phyloP scores from a whole-genome alignment of 2,113 vertebrate species.

The Lophochroa leadbeateri region DNA sequence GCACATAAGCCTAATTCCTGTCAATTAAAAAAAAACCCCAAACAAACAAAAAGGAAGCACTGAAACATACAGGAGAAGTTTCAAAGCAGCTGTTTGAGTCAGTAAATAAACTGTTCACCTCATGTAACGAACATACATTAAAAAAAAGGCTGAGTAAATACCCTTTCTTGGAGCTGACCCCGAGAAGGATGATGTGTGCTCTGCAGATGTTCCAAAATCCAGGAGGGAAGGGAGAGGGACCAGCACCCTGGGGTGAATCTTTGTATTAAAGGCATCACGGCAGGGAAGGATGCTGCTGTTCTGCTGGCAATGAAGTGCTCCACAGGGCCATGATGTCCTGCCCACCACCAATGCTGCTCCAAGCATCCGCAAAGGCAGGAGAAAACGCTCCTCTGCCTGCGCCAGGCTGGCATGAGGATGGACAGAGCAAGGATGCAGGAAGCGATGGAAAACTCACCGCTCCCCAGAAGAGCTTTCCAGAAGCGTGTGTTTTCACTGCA shows the following conservation, averaged over 20 bases:
- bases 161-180: background rate
- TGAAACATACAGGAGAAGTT: background rate
- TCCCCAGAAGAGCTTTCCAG: background rate
- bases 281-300: background rate
- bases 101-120: background rate
- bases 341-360: background rate
- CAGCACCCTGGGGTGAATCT: background rate
- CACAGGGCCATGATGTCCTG: background rate
- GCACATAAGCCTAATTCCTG: background rate
- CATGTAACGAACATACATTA: background rate
- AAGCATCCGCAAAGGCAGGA: background rate
- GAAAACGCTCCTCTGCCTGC: fast-evolving
- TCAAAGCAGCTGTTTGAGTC: background rate
- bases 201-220: background rate
- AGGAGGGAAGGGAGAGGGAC: background rate
- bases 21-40: background rate
- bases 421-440: background rate
- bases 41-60: background rate
- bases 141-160: background rate
- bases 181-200: background rate
- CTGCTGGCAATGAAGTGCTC: background rate
- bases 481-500: background rate
- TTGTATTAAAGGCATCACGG: background rate
- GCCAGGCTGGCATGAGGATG: fast-evolving
- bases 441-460: background rate